These are phyloP conservation scores for Bruchidius siliquastri DNA, from an alignment of 2,888 invertebrate genomes.

Conservation along the genomic window DNA sequence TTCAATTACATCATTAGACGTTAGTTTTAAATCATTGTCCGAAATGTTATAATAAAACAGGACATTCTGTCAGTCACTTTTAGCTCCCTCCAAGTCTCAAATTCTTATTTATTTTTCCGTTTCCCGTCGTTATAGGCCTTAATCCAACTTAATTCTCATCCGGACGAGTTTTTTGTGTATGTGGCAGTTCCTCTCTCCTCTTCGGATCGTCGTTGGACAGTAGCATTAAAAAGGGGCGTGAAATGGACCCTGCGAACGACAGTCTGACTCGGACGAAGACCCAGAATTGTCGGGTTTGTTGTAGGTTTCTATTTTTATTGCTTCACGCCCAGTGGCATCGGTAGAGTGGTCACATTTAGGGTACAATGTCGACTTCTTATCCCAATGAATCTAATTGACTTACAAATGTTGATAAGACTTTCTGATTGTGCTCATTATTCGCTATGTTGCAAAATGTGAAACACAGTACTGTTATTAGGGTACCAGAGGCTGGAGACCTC, in stretches of 20 bases:
- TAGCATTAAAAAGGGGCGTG: slow-evolving; percentile 35
- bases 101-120: slow-evolving; percentile 47
- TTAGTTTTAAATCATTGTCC: too few species aligned
- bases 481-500: too few species aligned
- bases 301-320: slow-evolving; percentile 27
- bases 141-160: slow-evolving; percentile 46
- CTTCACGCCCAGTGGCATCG: slow-evolving; percentile 4
- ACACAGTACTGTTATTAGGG: too few species aligned
- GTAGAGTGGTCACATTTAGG: neutral
- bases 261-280: neutral
- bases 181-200: slow-evolving; percentile 6
- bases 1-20: too few species aligned
- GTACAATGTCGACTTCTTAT: neutral
- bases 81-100: neutral
- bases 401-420: too few species aligned
- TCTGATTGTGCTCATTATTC: too few species aligned
- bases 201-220: slow-evolving; percentile 21
- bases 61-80: too few species aligned
- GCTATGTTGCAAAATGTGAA: too few species aligned
- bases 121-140: slow-evolving; percentile 42
- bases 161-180: slow-evolving; percentile 34
- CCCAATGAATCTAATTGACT: too few species aligned
- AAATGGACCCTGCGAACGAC: slow-evolving; percentile 37
- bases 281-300: neutral
- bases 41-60: too few species aligned